These are phyloP conservation scores for Ataeniobius toweri DNA, from an alignment of 2,797 vertebrate species.

Conservation along the genomic window DNA sequence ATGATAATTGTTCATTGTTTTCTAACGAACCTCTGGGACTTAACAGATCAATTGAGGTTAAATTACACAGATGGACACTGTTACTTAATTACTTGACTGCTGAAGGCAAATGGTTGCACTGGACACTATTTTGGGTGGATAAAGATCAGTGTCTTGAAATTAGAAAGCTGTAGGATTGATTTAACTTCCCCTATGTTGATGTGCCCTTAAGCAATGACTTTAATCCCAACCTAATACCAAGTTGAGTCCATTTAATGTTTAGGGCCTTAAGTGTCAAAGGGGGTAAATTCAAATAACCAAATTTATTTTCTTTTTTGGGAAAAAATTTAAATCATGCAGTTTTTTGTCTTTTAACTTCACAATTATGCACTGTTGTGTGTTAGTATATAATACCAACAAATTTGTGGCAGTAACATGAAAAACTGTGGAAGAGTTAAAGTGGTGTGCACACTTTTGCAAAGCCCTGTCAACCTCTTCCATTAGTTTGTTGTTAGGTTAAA, in stretches of 20 bases:
- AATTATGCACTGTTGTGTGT: neutral
- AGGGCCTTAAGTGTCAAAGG: neutral
- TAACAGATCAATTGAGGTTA: neutral
- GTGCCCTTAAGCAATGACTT: neutral
- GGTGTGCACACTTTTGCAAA: neutral
- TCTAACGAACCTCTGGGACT: neutral
- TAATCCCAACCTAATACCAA: too few species aligned
- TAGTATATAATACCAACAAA: neutral
- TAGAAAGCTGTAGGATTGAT: neutral
- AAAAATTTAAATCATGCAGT: neutral
- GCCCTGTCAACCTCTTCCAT: neutral
- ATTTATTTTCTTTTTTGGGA: neutral
- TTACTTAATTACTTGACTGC: neutral
- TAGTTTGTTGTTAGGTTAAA: slow-evolving; percentile 39
- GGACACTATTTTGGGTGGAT: neutral
- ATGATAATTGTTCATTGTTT: neutral
- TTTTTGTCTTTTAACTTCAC: neutral
- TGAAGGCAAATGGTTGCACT: neutral
- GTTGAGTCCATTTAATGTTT: too few species aligned
- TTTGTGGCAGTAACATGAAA: neutral
- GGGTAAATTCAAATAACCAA: neutral
- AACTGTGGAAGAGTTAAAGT: neutral
- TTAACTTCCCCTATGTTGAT: neutral
- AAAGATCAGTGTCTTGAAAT: neutral
- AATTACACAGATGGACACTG: neutral